These are phyloP conservation scores for Sylvilagus floridanus DNA, from an alignment of 2,797 vertebrate species.

Conservation along the genomic window DNA sequence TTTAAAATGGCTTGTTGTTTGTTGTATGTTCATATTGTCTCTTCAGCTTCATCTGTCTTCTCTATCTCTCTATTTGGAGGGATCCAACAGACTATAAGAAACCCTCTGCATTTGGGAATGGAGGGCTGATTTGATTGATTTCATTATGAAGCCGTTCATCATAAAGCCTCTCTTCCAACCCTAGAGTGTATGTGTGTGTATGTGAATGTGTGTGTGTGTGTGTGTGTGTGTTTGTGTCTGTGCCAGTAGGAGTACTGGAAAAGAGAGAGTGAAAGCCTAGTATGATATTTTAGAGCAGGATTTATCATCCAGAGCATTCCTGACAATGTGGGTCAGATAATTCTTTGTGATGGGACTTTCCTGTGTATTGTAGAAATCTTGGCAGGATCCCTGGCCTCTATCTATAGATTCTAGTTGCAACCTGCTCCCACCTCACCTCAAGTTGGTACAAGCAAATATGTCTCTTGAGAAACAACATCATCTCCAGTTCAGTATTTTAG, in stretches of 20 bases:
- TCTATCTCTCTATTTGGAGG: background rate
- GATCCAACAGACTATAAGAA: background rate
- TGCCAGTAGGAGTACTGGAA: background rate
- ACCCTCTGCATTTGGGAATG: background rate
- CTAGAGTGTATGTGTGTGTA: background rate
- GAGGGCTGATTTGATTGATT: background rate
- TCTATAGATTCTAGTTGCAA: background rate
- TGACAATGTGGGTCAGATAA: background rate
- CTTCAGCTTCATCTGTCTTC: background rate
- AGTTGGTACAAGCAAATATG: background rate
- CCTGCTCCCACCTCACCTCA: accelerated
- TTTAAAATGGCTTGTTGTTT: background rate
- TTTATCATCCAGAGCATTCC: background rate
- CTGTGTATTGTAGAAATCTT: background rate
- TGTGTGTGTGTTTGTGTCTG: background rate
- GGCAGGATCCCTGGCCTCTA: background rate
- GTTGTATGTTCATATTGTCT: background rate
- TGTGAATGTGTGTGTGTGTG: too few relatives aligned
- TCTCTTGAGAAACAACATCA: background rate
- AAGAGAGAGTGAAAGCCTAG: background rate
- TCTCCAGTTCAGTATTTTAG: background rate
- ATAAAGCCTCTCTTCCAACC: constrained; percentile 7
- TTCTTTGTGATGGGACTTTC: background rate
- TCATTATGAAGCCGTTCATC: background rate
- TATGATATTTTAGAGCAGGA: background rate